A percentile compares a stretch with the other conserved stretches of the same genome.
phyloP scores from a whole-genome alignment of 1,140 invertebrate species.

The Drosophila prosaltans region DNA sequence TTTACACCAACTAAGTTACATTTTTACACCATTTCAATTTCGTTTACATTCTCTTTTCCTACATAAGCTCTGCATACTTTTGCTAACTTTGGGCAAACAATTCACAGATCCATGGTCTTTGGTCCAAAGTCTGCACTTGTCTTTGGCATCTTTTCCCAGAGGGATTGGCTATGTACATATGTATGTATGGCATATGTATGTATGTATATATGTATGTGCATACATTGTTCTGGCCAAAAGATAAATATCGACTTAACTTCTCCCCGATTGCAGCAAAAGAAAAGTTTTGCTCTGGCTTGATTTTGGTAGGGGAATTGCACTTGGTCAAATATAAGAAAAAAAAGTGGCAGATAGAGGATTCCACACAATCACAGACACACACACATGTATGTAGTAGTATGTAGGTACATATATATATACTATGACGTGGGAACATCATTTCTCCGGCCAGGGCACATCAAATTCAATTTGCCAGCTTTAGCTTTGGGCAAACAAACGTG shows the following conservation, averaged over 20 bases:
- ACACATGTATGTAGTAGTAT: neutral
- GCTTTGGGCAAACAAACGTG: conserved; percentile 71
- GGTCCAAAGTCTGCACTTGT: conserved; percentile 8
- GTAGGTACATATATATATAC: neutral
- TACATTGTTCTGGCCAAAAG: neutral
- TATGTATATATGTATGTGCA: neutral
- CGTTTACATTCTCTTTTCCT: conserved; percentile 3
- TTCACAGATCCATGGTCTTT: conserved; percentile 9
- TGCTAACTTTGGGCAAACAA: conserved; percentile 14
- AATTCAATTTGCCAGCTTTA: conserved; percentile 36
- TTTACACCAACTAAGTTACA: neutral
- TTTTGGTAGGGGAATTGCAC: conserved; percentile 7
- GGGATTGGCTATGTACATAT: conserved; percentile 1
- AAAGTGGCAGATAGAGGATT: neutral
- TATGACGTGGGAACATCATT: neutral
- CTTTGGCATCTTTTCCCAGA: neutral
- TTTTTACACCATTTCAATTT: conserved; percentile 1
- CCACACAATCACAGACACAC: neutral
- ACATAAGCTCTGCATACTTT: conserved; percentile 14
- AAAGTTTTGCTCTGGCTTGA: conserved; percentile 10
- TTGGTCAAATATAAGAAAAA: neutral
- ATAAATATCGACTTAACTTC: conserved; percentile 14
- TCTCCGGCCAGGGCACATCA: neutral
- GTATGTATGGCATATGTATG: neutral
- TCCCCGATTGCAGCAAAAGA: conserved; percentile 13